Percentiles rank a stretch among this genome's conserved stretches.
phyloP scores from a whole-genome alignment of 2,113 vertebrate species.

The Xerus inauris region DNA sequence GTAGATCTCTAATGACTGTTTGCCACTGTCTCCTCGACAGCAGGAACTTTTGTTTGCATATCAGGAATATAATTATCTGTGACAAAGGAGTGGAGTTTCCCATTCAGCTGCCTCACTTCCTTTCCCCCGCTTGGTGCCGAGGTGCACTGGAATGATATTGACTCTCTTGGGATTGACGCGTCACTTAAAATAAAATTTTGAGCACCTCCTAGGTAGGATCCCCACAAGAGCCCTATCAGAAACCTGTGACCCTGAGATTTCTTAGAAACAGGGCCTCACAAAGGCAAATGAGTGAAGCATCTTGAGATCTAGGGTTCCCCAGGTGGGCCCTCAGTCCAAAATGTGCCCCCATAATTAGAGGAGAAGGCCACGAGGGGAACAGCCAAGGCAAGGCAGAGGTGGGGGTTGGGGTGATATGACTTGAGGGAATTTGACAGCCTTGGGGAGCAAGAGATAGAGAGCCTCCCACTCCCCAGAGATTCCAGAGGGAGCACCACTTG shows the following conservation, averaged over 20 bases:
- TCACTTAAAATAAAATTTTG: no score
- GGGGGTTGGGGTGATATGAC: not conserved
- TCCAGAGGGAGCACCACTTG: not conserved
- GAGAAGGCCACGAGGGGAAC: not conserved
- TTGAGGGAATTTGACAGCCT: no score
- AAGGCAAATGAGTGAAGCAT: not conserved
- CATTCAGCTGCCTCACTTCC: not conserved
- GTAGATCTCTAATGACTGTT: not conserved
- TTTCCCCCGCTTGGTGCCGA: not conserved
- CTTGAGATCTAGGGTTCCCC: not conserved
- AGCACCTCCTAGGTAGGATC: no score
- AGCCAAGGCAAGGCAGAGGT: not conserved
- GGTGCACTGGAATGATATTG: not conserved
- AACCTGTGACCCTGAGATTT: not conserved
- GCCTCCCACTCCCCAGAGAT: accelerated
- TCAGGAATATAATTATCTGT: not conserved
- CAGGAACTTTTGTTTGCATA: not conserved
- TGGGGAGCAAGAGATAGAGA: not conserved
- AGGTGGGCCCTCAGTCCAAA: not conserved
- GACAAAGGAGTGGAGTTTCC: not conserved
- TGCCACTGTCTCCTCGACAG: not conserved
- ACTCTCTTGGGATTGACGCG: not conserved
- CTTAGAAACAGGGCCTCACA: not conserved
- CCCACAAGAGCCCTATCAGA: not conserved
- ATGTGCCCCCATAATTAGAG: not conserved